Evolutionary conservation across 2,888 invertebrate species (phyloP), one percentile per base, ranked within the genome.

Genomic region (Stegana nigrithorax): DNA sequence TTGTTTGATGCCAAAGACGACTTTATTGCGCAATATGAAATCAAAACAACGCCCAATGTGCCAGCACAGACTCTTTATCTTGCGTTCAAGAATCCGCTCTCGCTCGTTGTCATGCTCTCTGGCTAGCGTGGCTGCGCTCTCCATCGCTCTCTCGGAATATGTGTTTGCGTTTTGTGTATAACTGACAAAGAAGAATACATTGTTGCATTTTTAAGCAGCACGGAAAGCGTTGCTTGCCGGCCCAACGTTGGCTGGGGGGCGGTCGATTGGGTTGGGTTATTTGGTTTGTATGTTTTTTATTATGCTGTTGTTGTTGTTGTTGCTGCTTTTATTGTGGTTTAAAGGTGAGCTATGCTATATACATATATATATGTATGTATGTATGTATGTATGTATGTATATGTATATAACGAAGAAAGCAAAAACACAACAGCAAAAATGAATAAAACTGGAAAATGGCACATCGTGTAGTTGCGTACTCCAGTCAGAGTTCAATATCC

Each of bases 41-140:
- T 78, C 75, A 75, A 75, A 75, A 75, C 75, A 75, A 80, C 75
- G 75, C 75, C 75, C 75, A 75, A 79, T 68, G 79, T 75, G n/a
- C n/a, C n/a, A n/a, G n/a, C n/a, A 65, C 7, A 36, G 8, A 45
- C 55, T 47, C 23, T 39, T 36, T 12, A n/a, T n/a, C 14, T 6
- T 39, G 39, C n/a, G n/a, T 39, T n/a, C 8, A 47, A 23, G 4
- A 10, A 47, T 23, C 10, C 14, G n/a, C 39, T 2, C 19, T 12
- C 55, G 23, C 51, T 26, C 51, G n/a, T 27, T 4, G 17, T 55
- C 17, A 10, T 12, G 17, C 29, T 29, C 5, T 19, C 26, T 51
- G 14, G 25, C 12, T 23, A 7, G 19, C 32, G 3, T 55, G n/a
- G 14, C 17, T 29, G 10, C 7, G 39, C 1, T 7, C 7, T 47